Evolutionary conservation across 2,888 invertebrate genomes (phyloP).

Genomic region (Drosophila barbarae): DNA sequence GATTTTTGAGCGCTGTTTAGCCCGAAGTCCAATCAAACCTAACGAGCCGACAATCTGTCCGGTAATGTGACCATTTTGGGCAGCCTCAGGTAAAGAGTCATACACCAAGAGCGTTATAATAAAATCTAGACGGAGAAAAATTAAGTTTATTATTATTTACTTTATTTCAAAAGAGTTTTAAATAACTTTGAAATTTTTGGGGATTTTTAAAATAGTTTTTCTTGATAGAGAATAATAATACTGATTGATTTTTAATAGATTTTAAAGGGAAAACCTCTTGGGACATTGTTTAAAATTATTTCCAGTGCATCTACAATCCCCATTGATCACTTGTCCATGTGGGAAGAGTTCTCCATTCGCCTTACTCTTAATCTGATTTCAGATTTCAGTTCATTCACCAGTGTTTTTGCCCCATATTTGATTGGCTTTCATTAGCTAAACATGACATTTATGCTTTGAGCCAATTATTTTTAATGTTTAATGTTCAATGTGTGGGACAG

Average conservation of each 20-base stretch:
- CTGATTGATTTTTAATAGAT: neutral
- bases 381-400: slow-evolving; percentile 43
- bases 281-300: neutral
- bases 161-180: too few species aligned
- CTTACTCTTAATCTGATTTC: slow-evolving; percentile 22
- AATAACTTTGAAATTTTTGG: neutral
- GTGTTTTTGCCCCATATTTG: slow-evolving; percentile 27
- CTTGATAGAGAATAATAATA: neutral
- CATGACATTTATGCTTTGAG: slow-evolving; percentile 60
- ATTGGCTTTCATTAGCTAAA: slow-evolving; percentile 34
- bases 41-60: slow-evolving; percentile 54
- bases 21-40: slow-evolving; percentile 42
- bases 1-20: slow-evolving; percentile 37
- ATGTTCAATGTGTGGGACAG: slow-evolving; percentile 49
- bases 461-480: slow-evolving; percentile 60
- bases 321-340: slow-evolving; percentile 12
- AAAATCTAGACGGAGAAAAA: slow-evolving; percentile 19
- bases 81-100: slow-evolving; percentile 28
- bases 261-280: neutral
- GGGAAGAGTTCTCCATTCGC: slow-evolving; percentile 34
- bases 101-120: slow-evolving; percentile 36
- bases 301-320: neutral
- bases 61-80: slow-evolving; percentile 58
- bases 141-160: neutral
- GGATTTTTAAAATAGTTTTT: neutral